phyloP scores from a whole-genome alignment of 2,888 invertebrate species.

The Gryllus longicercus region DNA sequence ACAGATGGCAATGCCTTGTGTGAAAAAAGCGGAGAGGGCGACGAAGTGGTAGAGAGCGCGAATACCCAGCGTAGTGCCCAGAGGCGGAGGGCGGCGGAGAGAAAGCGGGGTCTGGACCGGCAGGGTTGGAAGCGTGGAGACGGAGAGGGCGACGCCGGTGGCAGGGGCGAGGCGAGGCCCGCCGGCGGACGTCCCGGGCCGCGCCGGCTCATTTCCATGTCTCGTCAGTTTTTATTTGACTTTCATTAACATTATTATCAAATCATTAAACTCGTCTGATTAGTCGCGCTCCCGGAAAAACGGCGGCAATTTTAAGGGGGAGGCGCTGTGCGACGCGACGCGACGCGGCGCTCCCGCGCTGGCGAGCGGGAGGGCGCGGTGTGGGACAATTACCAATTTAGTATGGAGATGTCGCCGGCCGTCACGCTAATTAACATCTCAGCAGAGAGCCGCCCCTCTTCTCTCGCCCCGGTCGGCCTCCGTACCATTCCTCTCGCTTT shows the following conservation, averaged over 20 bases:
- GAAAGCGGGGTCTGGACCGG: no score
- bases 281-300: slow-evolving; percentile 5
- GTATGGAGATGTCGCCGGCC: slow-evolving; percentile 8
- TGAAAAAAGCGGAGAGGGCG: no score
- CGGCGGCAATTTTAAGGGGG: slow-evolving; percentile 1
- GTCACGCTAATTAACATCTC: slow-evolving; percentile 7
- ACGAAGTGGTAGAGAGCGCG: no score
- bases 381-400: background rate
- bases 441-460: background rate
- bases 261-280: slow-evolving; percentile 9
- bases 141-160: no score
- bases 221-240: slow-evolving; percentile 8
- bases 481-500: no score
- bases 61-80: no score
- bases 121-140: no score
- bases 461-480: no score
- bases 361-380: background rate
- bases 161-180: background rate
- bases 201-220: slow-evolving; percentile 1
- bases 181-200: background rate
- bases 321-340: background rate
- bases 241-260: slow-evolving; percentile 17
- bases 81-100: no score
- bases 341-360: background rate
- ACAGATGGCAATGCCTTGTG: no score